A percentile compares a stretch with the other conserved stretches of the same genome.
Evolutionary conservation across 2,797 vertebrate species (phyloP).

Genomic region (Pseudocheirus occidentalis): DNA sequence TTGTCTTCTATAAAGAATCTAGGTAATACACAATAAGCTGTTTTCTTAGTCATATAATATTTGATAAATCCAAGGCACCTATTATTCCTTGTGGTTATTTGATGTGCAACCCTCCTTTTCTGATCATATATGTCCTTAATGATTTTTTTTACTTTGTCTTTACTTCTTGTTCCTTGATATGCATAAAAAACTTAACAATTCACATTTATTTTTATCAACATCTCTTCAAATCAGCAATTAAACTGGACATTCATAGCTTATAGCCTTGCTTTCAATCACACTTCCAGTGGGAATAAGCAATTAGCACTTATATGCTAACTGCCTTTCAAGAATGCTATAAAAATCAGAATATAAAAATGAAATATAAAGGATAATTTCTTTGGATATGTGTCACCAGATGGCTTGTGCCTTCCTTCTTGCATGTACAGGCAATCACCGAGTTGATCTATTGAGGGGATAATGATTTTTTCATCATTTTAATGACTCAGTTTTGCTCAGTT

Average conservation of each 20-base stretch:
- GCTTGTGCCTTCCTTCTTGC: neutral
- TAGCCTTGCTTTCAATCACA: neutral
- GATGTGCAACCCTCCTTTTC: neutral
- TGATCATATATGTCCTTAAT: neutral
- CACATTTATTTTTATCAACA: neutral
- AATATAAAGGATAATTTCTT: neutral
- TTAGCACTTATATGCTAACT: neutral
- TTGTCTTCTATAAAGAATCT: neutral
- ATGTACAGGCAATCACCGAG: neutral
- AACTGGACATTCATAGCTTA: slow-evolving; percentile 3
- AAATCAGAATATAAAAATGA: neutral
- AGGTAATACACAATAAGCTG: neutral
- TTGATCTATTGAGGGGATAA: neutral
- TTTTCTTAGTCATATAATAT: neutral
- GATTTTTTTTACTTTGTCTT: neutral
- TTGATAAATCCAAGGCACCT: neutral
- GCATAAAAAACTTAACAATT: neutral
- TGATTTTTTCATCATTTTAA: slow-evolving; percentile 10
- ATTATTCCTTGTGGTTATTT: neutral
- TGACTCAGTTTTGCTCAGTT: neutral
- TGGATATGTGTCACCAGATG: neutral
- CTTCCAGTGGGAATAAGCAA: neutral
- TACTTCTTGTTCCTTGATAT: neutral
- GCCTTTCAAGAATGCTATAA: neutral
- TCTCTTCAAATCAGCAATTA: slow-evolving; percentile 6